Evolutionary conservation across 2,113 vertebrate species (phyloP), one percentile per base, ranked within the genome.

Genomic region (Laterallus jamaicensis): DNA sequence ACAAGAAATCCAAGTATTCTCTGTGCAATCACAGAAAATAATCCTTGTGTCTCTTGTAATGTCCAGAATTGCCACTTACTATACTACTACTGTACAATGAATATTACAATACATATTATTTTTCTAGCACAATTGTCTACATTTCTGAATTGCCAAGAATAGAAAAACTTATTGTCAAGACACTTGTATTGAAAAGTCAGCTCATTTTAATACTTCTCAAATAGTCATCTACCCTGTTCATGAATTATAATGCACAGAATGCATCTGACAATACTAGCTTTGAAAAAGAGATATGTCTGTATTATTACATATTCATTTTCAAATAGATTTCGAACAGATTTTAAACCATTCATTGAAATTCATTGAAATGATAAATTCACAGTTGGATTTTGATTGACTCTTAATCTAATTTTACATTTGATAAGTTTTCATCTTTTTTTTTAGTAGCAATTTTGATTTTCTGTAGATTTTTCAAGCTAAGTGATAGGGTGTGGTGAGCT

Each of bases 201-300:
- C 97, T 98, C 98, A 98, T 98, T 98, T 98, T 98, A 98, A 98
- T 98, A 98, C 98, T 98, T 98, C 98, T 98, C 98, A 98, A 99
- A 98, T 98, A 98, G 98, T 98, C 98, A 97, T 98, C 96, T 98
- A 96, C 97, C 96, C 96, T 98, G 98, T 98, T 98, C 98, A 98
- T 98, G 98, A 99, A 99, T 98, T 98, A 98, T 98, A 99, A 98
- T 98, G 97, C 97, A 97, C 85, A 97, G 97, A 98, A 98, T 98
- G 98, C 97, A 98, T 98, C 98, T 98, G 98, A 98, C 96, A 97
- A 97, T 98, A 97, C 97, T 97, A 96, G 95, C 97, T 98, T 98
- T 98, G 97, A 98, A 98, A 98, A 97, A 96, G 96, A 98, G 98
- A 98, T 98, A 98, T 98, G 96, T 98, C 97, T 98, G 97, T 98